These are phyloP conservation scores for Ennomos fuscantarius DNA, from an alignment of 2,888 invertebrate genomes.

Conservation along the genomic window DNA sequence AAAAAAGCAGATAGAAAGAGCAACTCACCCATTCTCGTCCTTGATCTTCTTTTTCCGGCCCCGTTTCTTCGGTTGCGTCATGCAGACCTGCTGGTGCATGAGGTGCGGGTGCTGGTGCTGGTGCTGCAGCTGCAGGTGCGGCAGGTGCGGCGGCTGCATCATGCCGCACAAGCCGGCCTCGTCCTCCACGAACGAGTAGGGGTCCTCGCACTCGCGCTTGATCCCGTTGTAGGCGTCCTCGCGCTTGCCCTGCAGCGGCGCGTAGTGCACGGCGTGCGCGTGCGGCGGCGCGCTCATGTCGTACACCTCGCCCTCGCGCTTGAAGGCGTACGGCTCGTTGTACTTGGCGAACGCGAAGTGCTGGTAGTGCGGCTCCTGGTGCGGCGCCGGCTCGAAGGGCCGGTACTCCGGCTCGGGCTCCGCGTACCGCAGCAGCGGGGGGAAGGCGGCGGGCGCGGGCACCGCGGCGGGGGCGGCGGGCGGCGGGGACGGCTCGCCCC, in stretches of 20 bases:
- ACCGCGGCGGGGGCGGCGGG: constrained; percentile 62
- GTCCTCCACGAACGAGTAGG: constrained; percentile 94
- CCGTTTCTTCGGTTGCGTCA: constrained; percentile 90
- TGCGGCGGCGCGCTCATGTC: constrained; percentile 66
- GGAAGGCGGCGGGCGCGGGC: constrained; percentile 60
- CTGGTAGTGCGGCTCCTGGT: constrained; percentile 65
- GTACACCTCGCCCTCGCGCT: constrained; percentile 75
- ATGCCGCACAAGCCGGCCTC: constrained; percentile 86
- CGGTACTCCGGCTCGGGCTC: constrained; percentile 65
- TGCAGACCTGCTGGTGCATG: constrained; percentile 78
- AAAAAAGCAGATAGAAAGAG: not conserved
- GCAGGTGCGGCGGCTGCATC: constrained; percentile 66
- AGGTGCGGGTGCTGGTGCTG: constrained; percentile 63
- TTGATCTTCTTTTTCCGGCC: constrained; percentile 94
- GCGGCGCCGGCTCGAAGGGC: constrained; percentile 58
- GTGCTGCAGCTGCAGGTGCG: constrained; percentile 64
- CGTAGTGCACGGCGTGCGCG: constrained; percentile 47
- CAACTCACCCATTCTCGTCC: constrained; percentile 85
- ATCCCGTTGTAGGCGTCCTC: constrained; percentile 77
- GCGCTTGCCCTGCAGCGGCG: constrained; percentile 52
- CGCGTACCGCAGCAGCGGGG: constrained; percentile 61
- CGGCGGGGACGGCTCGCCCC: constrained; percentile 73
- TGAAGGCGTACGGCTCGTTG: constrained; percentile 72
- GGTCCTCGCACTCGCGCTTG: constrained; percentile 89
- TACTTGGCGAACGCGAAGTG: constrained; percentile 77